phyloP scores from a whole-genome alignment of 2,888 invertebrate species.

The Ceraclea dissimilis region DNA sequence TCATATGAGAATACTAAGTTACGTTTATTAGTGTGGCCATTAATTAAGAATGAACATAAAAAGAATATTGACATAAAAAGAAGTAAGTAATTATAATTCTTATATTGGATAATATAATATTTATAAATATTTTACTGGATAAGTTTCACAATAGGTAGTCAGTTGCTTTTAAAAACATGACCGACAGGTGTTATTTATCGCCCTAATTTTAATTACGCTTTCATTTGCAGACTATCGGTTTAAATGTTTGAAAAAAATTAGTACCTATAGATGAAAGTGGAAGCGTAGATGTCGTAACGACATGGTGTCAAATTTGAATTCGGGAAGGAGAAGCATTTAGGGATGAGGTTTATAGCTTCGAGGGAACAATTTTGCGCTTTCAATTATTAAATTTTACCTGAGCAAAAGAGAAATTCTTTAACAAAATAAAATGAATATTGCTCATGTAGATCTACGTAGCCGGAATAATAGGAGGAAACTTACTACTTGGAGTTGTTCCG shows the following conservation, averaged over 20 bases:
- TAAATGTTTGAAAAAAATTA: constrained; percentile 24
- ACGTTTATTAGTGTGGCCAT: too few relatives aligned
- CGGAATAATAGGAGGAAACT: too few relatives aligned
- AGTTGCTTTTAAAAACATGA: too few relatives aligned
- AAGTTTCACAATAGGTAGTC: too few relatives aligned
- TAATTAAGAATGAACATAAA: too few relatives aligned
- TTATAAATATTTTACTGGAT: too few relatives aligned
- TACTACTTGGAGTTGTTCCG: too few relatives aligned
- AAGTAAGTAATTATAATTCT: too few relatives aligned
- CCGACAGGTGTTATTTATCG: constrained; percentile 25
- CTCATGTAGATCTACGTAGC: neutral
- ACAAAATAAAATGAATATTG: neutral
- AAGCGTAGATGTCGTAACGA: constrained; percentile 4
- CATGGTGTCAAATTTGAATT: constrained; percentile 8
- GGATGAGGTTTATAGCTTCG: neutral
- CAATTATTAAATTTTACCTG: constrained; percentile 4
- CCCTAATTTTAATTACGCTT: constrained; percentile 26
- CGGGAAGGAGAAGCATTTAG: neutral
- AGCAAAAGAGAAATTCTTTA: neutral
- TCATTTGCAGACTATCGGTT: constrained; percentile 23
- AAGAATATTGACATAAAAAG: too few relatives aligned
- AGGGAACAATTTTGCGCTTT: neutral
- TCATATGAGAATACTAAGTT: too few relatives aligned
- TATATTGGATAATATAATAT: too few relatives aligned
- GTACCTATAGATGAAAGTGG: constrained; percentile 6